phyloP scores from a whole-genome alignment of 2,888 invertebrate species.

The Tribolium freemani region DNA sequence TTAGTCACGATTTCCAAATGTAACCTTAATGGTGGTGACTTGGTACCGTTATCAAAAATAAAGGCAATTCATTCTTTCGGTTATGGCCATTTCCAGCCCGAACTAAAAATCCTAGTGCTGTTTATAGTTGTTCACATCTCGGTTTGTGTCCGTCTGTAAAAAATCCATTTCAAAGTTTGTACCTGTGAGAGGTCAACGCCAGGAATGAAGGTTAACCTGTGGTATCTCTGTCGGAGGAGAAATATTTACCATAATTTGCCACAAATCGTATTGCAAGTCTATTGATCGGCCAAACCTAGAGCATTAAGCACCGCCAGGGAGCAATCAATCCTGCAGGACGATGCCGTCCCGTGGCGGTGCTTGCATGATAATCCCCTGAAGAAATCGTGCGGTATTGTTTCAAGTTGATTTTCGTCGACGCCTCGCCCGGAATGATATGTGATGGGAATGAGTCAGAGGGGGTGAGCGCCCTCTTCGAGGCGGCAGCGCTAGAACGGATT shows the following conservation, averaged over 20 bases:
- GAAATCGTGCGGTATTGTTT: background rate
- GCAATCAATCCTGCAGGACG: conserved; percentile 13
- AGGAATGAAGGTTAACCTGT: conserved; percentile 33
- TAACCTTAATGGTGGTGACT: background rate
- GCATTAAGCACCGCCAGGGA: conserved; percentile 2
- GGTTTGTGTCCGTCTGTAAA: background rate
- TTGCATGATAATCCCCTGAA: background rate
- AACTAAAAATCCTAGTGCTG: background rate
- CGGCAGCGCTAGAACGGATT: conserved; percentile 46
- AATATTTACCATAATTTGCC: conserved; percentile 12
- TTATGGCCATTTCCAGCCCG: background rate
- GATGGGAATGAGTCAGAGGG: conserved; percentile 48
- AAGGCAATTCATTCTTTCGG: background rate
- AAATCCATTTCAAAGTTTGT: conserved; percentile 5
- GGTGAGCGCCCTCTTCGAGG: conserved; percentile 44
- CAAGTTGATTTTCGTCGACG: conserved; percentile 21
- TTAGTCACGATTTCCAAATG: background rate
- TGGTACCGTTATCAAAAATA: background rate
- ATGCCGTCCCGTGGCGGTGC: background rate
- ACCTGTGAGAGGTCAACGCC: conserved; percentile 35
- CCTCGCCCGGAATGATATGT: conserved; percentile 42
- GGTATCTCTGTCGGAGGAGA: conserved; percentile 23
- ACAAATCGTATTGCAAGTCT: background rate
- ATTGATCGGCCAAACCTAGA: background rate
- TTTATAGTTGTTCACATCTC: background rate